These are phyloP conservation scores for Cynocephalus volans DNA, from an alignment of 2,113 vertebrate species.

Conservation along the genomic window DNA sequence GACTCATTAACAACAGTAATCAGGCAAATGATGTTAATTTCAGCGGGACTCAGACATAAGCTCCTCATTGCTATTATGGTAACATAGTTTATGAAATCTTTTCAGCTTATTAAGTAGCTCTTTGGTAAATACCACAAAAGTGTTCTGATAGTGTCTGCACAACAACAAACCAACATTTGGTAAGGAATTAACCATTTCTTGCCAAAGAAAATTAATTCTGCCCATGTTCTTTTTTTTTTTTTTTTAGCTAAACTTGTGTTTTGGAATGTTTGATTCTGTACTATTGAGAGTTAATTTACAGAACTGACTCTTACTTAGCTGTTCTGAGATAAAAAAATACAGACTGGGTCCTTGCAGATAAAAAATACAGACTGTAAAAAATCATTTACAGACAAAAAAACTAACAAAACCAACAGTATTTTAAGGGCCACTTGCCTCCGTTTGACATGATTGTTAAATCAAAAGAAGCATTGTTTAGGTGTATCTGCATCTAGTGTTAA, in stretches of 20 bases:
- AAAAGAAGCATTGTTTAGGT: constrained; percentile 66
- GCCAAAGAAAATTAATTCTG: constrained; percentile 68
- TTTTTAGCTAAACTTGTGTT: constrained; percentile 43
- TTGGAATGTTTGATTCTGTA: constrained; percentile 68
- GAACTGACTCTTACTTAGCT: constrained; percentile 68
- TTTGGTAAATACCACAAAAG: constrained; percentile 71
- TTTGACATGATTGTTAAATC: constrained; percentile 73
- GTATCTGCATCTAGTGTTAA: constrained; percentile 78
- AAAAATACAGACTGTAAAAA: constrained; percentile 63
- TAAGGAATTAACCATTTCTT: constrained; percentile 77
- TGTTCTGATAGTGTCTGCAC: constrained; percentile 32
- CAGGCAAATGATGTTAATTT: constrained; percentile 67
- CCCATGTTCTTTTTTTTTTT: constrained; percentile 35
- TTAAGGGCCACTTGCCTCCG: constrained; percentile 60
- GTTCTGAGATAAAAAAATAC: constrained; percentile 59
- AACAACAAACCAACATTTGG: constrained; percentile 53
- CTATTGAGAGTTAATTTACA: constrained; percentile 64
- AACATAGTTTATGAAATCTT: constrained; percentile 56
- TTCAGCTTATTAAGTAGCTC: constrained; percentile 58
- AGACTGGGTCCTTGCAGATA: constrained; percentile 54
- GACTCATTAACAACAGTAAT: constrained; percentile 72
- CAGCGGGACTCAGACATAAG: constrained; percentile 66
- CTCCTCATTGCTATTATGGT: constrained; percentile 53
- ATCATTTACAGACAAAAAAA: constrained; percentile 15
- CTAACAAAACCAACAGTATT: constrained; percentile 59